Evolutionary conservation across 2,797 vertebrate genomes (phyloP).

Genomic region (Galago senegalensis): DNA sequence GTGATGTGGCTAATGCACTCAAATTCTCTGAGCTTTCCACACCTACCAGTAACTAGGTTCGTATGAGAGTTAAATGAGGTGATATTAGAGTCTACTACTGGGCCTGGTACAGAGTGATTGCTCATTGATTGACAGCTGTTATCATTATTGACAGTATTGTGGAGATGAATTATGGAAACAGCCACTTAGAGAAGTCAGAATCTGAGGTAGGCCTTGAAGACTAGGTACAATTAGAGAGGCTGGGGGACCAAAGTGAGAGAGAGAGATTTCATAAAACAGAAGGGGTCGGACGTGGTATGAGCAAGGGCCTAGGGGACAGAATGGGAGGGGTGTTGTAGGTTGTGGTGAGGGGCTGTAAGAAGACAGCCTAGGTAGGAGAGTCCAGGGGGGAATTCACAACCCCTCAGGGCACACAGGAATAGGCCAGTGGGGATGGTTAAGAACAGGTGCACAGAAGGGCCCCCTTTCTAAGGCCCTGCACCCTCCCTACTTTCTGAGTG

Average conservation of each 20-base stretch:
- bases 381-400: background rate
- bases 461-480: background rate
- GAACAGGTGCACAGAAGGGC: background rate
- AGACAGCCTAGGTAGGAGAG: background rate
- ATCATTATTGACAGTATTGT: background rate
- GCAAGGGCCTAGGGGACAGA: background rate
- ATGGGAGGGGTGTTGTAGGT: background rate
- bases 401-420: fast-evolving
- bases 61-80: background rate
- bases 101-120: background rate
- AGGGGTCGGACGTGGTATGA: background rate
- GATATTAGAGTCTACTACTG: background rate
- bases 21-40: background rate
- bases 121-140: background rate
- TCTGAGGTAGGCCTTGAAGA: background rate
- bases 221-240: background rate
- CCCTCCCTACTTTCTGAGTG: background rate
- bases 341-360: background rate
- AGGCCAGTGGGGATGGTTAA: background rate
- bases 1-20: background rate
- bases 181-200: background rate
- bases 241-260: background rate
- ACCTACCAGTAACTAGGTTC: background rate
- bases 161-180: background rate
- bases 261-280: background rate